Conservation (phyloP, 2,113 vertebrate species). For the Pseudolaguvia tuberculata region DNA sequence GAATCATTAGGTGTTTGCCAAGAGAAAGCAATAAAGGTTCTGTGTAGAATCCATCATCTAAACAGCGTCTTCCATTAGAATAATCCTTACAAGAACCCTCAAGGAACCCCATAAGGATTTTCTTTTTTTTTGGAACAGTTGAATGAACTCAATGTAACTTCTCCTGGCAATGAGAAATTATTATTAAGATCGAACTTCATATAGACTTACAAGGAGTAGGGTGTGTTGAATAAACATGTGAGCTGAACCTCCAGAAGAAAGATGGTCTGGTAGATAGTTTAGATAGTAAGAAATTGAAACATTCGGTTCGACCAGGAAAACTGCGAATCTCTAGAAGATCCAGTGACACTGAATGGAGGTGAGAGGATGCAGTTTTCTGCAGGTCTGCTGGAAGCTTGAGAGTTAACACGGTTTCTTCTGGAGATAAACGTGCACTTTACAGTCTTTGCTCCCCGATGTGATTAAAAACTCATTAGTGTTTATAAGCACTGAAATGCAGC, state of each 20-base stretch:
- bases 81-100: neutral
- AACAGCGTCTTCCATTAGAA: too few relatives aligned
- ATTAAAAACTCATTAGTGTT: slow-evolving; percentile 28
- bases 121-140: too few relatives aligned
- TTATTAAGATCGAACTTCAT: neutral
- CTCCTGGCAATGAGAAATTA: neutral
- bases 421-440: slow-evolving; percentile 10
- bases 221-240: neutral
- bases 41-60: neutral
- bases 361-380: neutral
- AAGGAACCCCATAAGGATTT: neutral
- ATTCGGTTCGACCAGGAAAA: neutral
- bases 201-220: too few relatives aligned
- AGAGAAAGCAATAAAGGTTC: too few relatives aligned
- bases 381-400: neutral
- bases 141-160: too few relatives aligned
- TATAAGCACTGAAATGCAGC: neutral
- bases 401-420: slow-evolving; percentile 19
- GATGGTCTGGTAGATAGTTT: neutral
- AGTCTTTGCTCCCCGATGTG: slow-evolving; percentile 11
- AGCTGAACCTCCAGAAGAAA: neutral
- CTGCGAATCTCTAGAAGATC: neutral
- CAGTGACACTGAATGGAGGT: neutral
- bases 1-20: neutral
- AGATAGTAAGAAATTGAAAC: neutral